phyloP scores from a whole-genome alignment of 2,113 vertebrate species.

The Orthonyx spaldingii region DNA sequence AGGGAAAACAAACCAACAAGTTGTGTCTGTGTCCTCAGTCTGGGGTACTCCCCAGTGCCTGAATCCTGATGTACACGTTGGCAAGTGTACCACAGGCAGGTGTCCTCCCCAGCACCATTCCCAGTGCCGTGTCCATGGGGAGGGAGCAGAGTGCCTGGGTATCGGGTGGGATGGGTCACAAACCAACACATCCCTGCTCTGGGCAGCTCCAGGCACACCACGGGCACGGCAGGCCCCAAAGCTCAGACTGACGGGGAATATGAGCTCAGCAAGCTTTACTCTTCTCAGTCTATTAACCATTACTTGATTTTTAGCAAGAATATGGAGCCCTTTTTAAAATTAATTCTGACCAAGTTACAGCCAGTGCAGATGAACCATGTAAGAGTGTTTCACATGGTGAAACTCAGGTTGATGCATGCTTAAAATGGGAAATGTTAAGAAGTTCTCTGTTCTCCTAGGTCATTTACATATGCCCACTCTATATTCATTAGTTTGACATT shows the following conservation, averaged over 20 bases:
- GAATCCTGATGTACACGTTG: accelerated
- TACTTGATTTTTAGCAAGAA: neutral
- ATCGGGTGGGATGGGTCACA: accelerated
- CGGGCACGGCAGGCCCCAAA: accelerated
- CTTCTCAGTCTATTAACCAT: neutral
- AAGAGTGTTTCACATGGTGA: neutral
- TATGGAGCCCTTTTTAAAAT: neutral
- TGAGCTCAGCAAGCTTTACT: neutral
- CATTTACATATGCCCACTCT: slow-evolving; percentile 26
- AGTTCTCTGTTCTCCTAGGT: neutral
- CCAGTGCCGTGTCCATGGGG: accelerated
- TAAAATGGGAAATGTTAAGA: neutral
- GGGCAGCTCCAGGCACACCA: neutral
- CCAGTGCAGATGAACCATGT: neutral
- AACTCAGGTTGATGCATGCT: neutral
- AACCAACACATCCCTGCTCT: accelerated
- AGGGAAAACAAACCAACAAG: neutral
- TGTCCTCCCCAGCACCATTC: too few species aligned
- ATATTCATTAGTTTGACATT: slow-evolving; percentile 24
- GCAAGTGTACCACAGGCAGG: accelerated
- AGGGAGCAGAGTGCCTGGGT: accelerated
- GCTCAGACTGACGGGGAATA: accelerated
- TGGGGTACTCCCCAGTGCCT: neutral
- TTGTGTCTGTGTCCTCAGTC: accelerated
- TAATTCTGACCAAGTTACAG: neutral